Conservation (phyloP, 2,797 vertebrate species). For the Perdix hodgsoniae region DNA sequence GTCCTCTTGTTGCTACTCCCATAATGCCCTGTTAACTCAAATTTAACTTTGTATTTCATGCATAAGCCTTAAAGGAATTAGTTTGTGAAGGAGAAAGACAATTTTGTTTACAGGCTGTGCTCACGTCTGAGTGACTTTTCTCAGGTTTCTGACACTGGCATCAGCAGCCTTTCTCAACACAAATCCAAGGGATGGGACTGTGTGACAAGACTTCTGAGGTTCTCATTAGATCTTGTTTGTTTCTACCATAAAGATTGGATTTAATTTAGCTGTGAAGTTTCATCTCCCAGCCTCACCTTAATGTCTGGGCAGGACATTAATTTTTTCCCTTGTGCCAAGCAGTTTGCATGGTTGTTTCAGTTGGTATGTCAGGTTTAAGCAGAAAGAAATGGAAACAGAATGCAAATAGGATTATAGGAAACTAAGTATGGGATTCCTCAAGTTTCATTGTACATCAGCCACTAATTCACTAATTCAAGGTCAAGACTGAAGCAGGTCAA, state of each 20-base stretch:
- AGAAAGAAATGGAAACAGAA: not conserved
- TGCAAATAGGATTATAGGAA: not conserved
- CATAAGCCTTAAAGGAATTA: not conserved
- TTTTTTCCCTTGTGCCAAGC: not conserved
- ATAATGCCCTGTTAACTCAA: not conserved
- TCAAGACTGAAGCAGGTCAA: not conserved
- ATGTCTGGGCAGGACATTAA: not conserved
- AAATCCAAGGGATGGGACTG: not conserved
- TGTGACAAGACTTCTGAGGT: not conserved
- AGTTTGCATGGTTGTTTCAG: not conserved
- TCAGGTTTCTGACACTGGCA: not conserved
- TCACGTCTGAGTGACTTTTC: not conserved
- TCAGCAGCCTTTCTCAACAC: not conserved
- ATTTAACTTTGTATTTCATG: not conserved
- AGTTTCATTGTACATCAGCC: not conserved
- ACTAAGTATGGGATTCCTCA: accelerated
- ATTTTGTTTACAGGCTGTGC: not conserved
- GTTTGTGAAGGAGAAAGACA: not conserved
- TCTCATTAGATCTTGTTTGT: not conserved
- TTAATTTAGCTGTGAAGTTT: conserved; percentile 13
- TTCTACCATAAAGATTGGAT: not conserved
- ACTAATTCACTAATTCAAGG: not conserved
- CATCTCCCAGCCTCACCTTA: not conserved
- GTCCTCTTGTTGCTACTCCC: not conserved
- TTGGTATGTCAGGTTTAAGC: not conserved